Percentiles rank a stretch among this genome's conserved stretches.
These are phyloP conservation scores for Pan troglodytes DNA, from an alignment of 2,113 vertebrate species.

Conservation along the genomic window DNA sequence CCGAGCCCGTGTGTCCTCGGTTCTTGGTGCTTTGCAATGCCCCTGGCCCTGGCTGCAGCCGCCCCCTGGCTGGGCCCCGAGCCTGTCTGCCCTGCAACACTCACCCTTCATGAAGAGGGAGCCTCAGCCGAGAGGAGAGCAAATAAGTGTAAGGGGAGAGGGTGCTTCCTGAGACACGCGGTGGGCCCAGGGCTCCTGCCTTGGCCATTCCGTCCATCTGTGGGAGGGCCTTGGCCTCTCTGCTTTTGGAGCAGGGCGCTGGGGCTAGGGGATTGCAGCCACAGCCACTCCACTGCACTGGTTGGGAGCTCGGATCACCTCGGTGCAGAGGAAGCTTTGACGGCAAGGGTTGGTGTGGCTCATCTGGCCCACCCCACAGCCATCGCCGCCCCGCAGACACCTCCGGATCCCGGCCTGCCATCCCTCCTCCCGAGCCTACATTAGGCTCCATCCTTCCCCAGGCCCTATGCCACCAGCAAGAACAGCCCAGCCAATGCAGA, in stretches of 20 bases:
- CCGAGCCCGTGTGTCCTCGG: fast-evolving
- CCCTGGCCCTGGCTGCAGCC: neutral
- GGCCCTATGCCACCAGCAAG: neutral
- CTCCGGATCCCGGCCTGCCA: neutral
- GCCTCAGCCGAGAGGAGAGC: neutral
- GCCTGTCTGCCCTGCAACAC: neutral
- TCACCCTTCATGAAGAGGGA: neutral
- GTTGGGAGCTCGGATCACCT: neutral
- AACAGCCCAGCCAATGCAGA: neutral
- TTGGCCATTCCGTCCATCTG: neutral
- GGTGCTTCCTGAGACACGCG: neutral
- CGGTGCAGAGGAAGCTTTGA: neutral
- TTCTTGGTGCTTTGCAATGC: neutral
- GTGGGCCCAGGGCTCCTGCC: neutral
- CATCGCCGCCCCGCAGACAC: neutral
- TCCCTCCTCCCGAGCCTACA: neutral
- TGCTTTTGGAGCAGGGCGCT: neutral
- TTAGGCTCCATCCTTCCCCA: neutral
- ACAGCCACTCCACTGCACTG: neutral
- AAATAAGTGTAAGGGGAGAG: neutral
- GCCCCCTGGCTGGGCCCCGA: neutral
- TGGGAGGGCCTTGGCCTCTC: neutral
- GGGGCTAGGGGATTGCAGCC: neutral
- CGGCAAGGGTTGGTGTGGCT: neutral
- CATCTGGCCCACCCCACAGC: neutral